Conservation (phyloP, 2,113 vertebrate species). For the Pampusana beccarii region DNA sequence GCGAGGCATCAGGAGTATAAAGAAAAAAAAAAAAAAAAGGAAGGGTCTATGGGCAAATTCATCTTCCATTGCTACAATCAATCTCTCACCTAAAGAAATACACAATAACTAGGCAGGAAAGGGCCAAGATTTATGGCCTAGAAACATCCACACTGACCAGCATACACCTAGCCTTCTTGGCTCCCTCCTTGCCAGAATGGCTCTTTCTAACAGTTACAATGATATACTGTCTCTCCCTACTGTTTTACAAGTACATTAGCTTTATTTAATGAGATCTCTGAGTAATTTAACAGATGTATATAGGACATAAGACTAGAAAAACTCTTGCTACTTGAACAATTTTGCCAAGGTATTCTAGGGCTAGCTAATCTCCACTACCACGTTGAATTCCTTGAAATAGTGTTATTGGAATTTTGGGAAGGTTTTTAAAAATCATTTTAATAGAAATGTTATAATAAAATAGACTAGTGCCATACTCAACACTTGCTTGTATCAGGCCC, state of each 20-base stretch:
- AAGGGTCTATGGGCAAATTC: slow-evolving; percentile 95
- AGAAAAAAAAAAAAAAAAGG: slow-evolving; percentile 73
- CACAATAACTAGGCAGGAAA: slow-evolving; percentile 99
- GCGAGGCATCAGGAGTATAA: slow-evolving; percentile 72
- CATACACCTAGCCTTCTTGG: slow-evolving; percentile 89
- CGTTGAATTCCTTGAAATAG: slow-evolving; percentile 48
- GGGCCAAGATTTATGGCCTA: slow-evolving; percentile 97
- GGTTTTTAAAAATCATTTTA: slow-evolving; percentile 65
- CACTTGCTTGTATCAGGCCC: background rate
- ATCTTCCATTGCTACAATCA: slow-evolving; percentile 98
- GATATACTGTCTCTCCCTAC: slow-evolving; percentile 97
- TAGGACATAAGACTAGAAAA: slow-evolving; percentile 86
- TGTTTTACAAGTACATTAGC: slow-evolving; percentile 99
- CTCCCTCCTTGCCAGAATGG: slow-evolving; percentile 83
- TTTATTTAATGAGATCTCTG: slow-evolving; percentile 97
- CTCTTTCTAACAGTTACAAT: slow-evolving; percentile 92
- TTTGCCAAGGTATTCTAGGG: slow-evolving; percentile 77
- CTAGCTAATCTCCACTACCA: slow-evolving; percentile 57
- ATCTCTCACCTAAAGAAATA: slow-evolving; percentile 99
- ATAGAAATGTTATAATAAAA: slow-evolving; percentile 60
- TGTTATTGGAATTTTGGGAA: slow-evolving; percentile 66
- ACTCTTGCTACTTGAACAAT: slow-evolving; percentile 79
- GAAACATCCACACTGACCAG: slow-evolving; percentile 98
- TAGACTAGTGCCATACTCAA: background rate
- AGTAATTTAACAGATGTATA: slow-evolving; percentile 95